Conservation (phyloP, 1,140 invertebrate genomes). For the Galleria mellonella region DNA sequence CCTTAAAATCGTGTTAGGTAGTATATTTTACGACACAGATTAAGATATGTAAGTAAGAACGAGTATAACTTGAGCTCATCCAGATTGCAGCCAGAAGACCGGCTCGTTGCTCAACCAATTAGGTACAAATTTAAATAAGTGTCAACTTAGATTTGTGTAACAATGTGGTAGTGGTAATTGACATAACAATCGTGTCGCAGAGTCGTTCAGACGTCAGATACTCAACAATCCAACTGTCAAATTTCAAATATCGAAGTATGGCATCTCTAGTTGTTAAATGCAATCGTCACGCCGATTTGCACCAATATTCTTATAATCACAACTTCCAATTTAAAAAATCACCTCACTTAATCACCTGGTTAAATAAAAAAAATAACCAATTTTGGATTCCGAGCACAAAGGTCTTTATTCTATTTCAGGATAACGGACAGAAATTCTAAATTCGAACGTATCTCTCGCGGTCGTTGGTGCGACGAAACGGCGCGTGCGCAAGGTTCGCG, state of each 20-base stretch:
- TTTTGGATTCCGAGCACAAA: conserved; percentile 3
- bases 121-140: conserved; percentile 24
- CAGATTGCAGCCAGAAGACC: conserved; percentile 9
- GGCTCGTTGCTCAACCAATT: conserved; percentile 28
- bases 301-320: conserved; percentile 7
- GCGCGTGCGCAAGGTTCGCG: conserved; percentile 56
- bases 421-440: conserved; percentile 2
- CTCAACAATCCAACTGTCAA: conserved; percentile 2
- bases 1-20: too few relatives aligned
- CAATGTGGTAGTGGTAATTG: background rate
- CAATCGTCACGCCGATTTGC: conserved; percentile 20
- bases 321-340: conserved; percentile 4
- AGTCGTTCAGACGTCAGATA: conserved; percentile 5
- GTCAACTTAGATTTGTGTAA: conserved; percentile 20
- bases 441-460: conserved; percentile 15
- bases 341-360: conserved; percentile 5
- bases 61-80: background rate
- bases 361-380: conserved; percentile 5
- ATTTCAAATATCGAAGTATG: conserved; percentile 1
- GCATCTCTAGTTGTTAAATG: conserved; percentile 5
- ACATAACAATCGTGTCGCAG: conserved; percentile 18
- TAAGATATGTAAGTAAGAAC: too few relatives aligned
- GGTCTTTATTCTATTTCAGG: background rate
- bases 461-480: conserved; percentile 17
- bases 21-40: too few relatives aligned